Base-by-base conservation (phyloP, 2,113 vertebrate genomes). In the Callipepla squamata region DNA sequence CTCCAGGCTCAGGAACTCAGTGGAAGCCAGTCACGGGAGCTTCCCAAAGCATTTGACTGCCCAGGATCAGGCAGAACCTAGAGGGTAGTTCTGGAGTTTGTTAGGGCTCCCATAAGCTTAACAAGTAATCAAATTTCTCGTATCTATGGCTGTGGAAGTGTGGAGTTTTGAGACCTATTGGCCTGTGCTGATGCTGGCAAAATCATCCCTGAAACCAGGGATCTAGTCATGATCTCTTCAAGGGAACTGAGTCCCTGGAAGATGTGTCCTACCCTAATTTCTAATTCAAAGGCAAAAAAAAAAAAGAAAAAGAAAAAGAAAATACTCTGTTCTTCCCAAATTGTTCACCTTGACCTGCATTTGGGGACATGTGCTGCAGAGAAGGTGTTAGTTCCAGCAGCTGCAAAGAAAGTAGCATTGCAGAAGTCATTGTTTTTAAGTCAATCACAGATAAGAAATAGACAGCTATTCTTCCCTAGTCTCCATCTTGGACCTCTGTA, bases 31-130 rank as follows among this genome's bases (percentile, higher is more conserved):
- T 40, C 62, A 47, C 8, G 30, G 45, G 38, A 67, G 2, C 5
- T 69, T 44, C 23, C 9, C 9, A 9, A 53, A 61, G 25, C 30
- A 25, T 59, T 68, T 57, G 6, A 19, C 22, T 48, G 83, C 30
- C 13, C 7, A 47, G 0, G 30, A 14, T 30, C 9, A 14, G 18
- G 10, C 2, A 21, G 42, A 89, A 57, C 15, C 2, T 42, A 13
- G 30, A 28, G 11, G 9, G 11, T 4, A 26, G 61, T 79, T 34
- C 38, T 50, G 18, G 9, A 14, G 10, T 38, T 76, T 76, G 25
- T 14, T 67, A 40, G 6, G 22, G 7, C 18, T 81, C 51, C 42
- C 47, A 32, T 3, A 23, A 79, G 25, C 7, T 57, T 61, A 13
- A 7, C 73, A 26, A 38, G 1, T 76, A 21, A 20, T n/a, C 53